These are phyloP conservation scores for Spinus olivaceus DNA, from an alignment of 2,797 vertebrate genomes.

Conservation along the genomic window DNA sequence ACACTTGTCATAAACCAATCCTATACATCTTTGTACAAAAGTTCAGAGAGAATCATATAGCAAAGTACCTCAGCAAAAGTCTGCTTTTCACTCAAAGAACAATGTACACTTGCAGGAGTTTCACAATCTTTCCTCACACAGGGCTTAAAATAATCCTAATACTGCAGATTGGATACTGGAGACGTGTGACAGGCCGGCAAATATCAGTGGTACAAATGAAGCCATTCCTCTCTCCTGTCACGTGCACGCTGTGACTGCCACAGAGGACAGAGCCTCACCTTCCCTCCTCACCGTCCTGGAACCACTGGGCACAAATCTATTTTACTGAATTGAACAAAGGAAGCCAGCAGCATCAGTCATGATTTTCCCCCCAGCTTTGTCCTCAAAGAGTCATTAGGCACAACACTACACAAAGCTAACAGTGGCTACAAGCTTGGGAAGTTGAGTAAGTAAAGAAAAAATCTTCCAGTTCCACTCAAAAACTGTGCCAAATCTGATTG, in stretches of 20 bases:
- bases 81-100: background rate
- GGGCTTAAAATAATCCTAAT: constrained; percentile 3
- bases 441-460: background rate
- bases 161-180: background rate
- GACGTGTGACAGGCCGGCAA: background rate
- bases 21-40: background rate
- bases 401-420: background rate
- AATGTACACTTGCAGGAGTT: background rate
- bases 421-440: background rate
- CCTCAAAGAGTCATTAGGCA: background rate
- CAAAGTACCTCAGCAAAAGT: background rate
- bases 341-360: background rate
- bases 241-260: fast-evolving
- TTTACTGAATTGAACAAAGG: background rate
- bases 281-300: background rate
- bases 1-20: background rate
- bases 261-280: background rate
- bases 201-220: background rate
- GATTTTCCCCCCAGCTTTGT: background rate
- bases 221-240: background rate
- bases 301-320: background rate
- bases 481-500: background rate
- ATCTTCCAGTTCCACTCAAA: background rate
- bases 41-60: background rate
- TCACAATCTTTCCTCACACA: background rate